Evolutionary conservation across 92 coral and sea anemone genomes (phyloP), one percentile per base, ranked within the genome.

Genomic region (Palythoa caribaeorum): DNA sequence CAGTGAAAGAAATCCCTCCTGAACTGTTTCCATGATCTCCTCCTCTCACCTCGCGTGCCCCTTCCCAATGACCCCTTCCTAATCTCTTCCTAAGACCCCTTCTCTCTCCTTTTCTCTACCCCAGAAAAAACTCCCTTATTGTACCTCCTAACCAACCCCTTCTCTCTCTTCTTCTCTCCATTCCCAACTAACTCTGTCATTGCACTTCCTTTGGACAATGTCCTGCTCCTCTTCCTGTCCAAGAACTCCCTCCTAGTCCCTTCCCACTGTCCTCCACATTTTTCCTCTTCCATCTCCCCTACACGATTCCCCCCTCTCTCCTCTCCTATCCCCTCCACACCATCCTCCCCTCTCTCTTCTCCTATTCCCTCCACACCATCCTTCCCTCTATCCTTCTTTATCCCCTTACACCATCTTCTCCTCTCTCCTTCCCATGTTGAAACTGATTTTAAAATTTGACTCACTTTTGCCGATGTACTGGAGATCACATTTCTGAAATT

Each of bases 101-200:
- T 20, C 72, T 19, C 71, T 65, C 71, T 65, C 71, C 71, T n/a
- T 37, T 65, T n/a, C 71, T 21, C 71, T 21, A 65, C 71, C 71
- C 71, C 37, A n/a, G 35, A n/a, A 65, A 65, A n/a, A 65, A 65
- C 36, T 65, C 71, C 37, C 71, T 21, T 35, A 21, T 21, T 65
- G 36, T 65, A 38, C 10, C 71, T 65, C 71, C 71, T n/a, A n/a
- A 65, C 71, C 71, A 65, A n/a, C 36, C 36, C 37, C 38, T 7
- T 19, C 37, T 65, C 71, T 65, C 71, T 65, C 37, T 65, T 65
- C 71, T n/a, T 21, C 37, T 65, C 71, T 65, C 71, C 71, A n/a
- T 65, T 65, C 71, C 37, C 37, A n/a, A n/a, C 37, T 21, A n/a
- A n/a, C 35, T 5, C 37, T 57, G 63, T 28, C 28, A 28, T 28